Base-by-base conservation (phyloP, 2,888 invertebrate genomes). In the Melitaea athalia region DNA sequence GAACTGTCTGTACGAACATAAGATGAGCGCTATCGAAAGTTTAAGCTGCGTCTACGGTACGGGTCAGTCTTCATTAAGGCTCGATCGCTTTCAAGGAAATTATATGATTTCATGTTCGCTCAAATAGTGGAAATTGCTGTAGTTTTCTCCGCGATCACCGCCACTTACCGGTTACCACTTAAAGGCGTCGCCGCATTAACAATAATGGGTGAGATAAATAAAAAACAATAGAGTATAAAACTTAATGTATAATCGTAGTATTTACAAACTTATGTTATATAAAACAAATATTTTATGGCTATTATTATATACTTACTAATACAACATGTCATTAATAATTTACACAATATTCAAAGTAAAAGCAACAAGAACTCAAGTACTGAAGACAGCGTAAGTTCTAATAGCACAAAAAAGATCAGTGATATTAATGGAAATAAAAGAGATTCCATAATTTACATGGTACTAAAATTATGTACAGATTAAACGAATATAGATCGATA, bases 201-300 rank as follows among this genome's bases (percentile, higher is more conserved):
- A 12, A 17, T n/a, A 8, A 47, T 47, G 64, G 67, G 47, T 80
- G 83, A 84, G 76, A 79, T 76, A 79, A 88, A 90, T 89, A 85
- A 89, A 91, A 91, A 88, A 88, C 91, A 85, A 87, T 87, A 76
- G 79, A 86, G 87, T 92, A 92, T 92, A 92, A 92, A 92, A 92
- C 92, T 92, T 92, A 92, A 91, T 91, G 89, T 92, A 89, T 92
- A 92, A 91, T 92, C 87, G 87, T 91, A 88, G 86, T 92, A 92
- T 92, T 92, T 92, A 92, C 92, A 92, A 86, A 87, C 90, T 89
- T 92, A 92, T 79, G 76, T 89, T 91, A 92, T 91, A 91, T 89
- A 92, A 92, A 92, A 92, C 92, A 92, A 92, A 89, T 92, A 88
- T 88, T 89, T 89, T 91, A 92, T 92, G 91, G 92, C 89, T 92